Evolutionary conservation across 2,888 invertebrate genomes (phyloP).

Genomic region (Darwinula stevensoni): DNA sequence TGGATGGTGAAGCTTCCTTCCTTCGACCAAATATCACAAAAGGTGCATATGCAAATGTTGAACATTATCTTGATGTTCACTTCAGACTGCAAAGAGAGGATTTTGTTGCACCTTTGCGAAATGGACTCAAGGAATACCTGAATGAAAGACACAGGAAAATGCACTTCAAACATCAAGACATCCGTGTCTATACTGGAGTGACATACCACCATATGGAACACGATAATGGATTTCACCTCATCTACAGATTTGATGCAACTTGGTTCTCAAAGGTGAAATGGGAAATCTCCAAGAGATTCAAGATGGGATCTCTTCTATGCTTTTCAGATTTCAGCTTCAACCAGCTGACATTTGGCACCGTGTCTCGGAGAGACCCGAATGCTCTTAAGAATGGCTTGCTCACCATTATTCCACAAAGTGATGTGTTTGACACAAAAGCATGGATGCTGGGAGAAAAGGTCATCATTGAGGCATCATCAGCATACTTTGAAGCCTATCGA

Average conservation of each 20-base stretch:
- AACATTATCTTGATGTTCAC: too few species aligned
- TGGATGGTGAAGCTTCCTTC: too few species aligned
- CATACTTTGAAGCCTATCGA: conserved; percentile 52
- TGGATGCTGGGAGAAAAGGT: conserved; percentile 16
- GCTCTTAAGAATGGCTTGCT: conserved; percentile 25
- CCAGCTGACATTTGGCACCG: conserved; percentile 33
- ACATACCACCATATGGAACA: too few species aligned
- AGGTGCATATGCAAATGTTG: conserved; percentile 29
- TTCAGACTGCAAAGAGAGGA: too few species aligned
- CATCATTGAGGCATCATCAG: conserved; percentile 40
- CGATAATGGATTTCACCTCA: too few species aligned
- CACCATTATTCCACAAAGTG: conserved; percentile 14
- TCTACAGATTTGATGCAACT: too few species aligned
- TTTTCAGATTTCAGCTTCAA: conserved; percentile 37
- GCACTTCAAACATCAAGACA: too few species aligned
- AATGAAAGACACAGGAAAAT: too few species aligned
- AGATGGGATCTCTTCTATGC: conserved; percentile 38
- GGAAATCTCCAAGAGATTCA: conserved; percentile 26
- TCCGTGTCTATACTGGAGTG: too few species aligned
- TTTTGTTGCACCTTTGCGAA: too few species aligned
- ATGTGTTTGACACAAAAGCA: conserved; percentile 6
- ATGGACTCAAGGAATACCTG: too few species aligned
- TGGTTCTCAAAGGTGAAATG: conserved; percentile 13
- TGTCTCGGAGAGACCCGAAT: conserved; percentile 25
- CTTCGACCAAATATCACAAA: too few species aligned